These are phyloP conservation scores for Latrodectus geometricus DNA, from an alignment of 1,140 invertebrate genomes.

Conservation along the genomic window DNA sequence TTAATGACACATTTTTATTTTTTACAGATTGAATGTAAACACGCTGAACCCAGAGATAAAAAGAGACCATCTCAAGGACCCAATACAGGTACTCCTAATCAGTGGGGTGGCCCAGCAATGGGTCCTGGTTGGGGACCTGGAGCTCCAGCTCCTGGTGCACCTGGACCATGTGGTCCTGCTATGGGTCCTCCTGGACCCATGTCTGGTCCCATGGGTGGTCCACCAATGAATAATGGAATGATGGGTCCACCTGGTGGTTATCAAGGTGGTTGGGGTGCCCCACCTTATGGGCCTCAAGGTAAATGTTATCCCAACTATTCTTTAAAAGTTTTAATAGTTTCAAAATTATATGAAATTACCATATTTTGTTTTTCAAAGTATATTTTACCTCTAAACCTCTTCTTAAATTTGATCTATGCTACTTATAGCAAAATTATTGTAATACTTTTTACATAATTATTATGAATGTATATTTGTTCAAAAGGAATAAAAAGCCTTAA, in stretches of 20 bases:
- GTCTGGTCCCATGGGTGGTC: constrained; percentile 65
- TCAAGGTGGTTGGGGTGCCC: constrained; percentile 60
- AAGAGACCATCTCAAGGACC: constrained; percentile 66
- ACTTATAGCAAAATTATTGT: no score
- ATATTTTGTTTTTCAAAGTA: no score
- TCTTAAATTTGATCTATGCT: no score
- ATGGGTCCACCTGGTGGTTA: constrained; percentile 55
- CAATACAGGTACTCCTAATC: constrained; percentile 65
- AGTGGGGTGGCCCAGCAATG: constrained; percentile 75
- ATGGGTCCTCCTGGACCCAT: constrained; percentile 69
- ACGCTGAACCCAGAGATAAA: constrained; percentile 87
- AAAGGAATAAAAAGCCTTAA: no score
- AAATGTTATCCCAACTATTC: not conserved
- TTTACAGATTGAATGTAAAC: constrained; percentile 88
- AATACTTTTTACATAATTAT: no score
- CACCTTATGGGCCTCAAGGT: constrained; percentile 62
- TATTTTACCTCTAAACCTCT: no score
- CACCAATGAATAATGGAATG: constrained; percentile 63
- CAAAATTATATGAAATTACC: no score
- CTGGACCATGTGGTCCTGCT: constrained; percentile 75
- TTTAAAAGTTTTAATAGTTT: no score
- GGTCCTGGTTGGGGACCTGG: constrained; percentile 69
- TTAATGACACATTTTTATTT: not conserved
- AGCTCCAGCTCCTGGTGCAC: constrained; percentile 82
- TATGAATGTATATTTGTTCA: no score